Evolutionary conservation across 2,797 vertebrate species (phyloP).

Genomic region (Malacoraja senta): DNA sequence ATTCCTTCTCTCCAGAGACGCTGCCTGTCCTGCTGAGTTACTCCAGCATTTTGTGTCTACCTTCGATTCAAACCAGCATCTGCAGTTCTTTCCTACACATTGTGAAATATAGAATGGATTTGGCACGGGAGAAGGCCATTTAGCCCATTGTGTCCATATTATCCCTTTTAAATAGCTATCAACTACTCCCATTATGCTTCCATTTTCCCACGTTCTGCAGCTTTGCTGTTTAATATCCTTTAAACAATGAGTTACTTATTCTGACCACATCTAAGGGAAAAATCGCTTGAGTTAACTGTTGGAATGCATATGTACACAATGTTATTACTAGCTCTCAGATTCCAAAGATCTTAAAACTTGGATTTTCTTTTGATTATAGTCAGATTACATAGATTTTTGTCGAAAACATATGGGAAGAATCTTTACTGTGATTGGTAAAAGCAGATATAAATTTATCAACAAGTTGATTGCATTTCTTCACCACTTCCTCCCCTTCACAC

Average conservation of each 20-base stretch:
- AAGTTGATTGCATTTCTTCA: background rate
- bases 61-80: too few relatives aligned
- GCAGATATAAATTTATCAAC: background rate
- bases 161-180: background rate
- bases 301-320: background rate
- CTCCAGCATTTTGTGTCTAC: too few relatives aligned
- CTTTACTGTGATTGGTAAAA: background rate
- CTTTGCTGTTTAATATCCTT: background rate
- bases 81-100: too few relatives aligned
- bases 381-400: background rate
- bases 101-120: too few relatives aligned
- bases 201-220: background rate
- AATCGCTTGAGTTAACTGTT: background rate
- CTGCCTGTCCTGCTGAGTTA: too few relatives aligned
- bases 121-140: background rate
- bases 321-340: background rate
- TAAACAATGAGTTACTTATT: background rate
- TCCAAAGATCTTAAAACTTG: background rate
- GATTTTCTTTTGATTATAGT: background rate
- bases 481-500: too few relatives aligned
- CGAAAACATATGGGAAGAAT: background rate
- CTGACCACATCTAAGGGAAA: background rate
- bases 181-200: background rate
- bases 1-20: too few relatives aligned
- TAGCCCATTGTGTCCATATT: background rate